These are phyloP conservation scores for Calyptommatus sinebrachiatus DNA, from an alignment of 2,113 vertebrate species.

Conservation along the genomic window DNA sequence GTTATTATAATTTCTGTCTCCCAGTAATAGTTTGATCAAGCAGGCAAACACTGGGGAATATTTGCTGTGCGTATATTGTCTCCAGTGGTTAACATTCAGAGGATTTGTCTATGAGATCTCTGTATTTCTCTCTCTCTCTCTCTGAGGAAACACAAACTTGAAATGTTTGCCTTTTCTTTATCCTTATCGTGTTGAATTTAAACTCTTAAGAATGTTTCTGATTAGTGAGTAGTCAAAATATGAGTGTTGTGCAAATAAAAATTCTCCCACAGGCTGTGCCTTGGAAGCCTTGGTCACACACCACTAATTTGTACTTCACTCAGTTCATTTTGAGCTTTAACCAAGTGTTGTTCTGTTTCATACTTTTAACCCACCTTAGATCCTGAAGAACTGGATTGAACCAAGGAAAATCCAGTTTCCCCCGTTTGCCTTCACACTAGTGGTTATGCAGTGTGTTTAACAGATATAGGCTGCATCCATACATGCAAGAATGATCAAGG, in stretches of 20 bases:
- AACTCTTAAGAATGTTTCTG: conserved; percentile 8
- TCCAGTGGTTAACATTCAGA: not conserved
- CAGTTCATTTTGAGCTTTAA: no score
- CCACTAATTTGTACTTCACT: no score
- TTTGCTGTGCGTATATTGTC: not conserved
- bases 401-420: no score
- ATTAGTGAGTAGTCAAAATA: not conserved
- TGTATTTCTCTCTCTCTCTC: not conserved
- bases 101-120: no score
- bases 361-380: no score
- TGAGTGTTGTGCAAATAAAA: not conserved
- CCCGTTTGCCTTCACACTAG: no score
- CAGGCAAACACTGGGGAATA: not conserved
- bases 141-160: not conserved
- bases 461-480: no score
- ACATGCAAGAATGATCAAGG: no score
- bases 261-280: not conserved
- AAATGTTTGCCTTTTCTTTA: conserved; percentile 3
- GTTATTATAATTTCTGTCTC: not conserved
- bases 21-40: not conserved
- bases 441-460: no score
- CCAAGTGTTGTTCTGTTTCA: no score
- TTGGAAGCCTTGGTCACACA: not conserved
- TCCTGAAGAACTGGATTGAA: no score
- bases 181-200: conserved; percentile 12